phyloP scores from a whole-genome alignment of 1,140 invertebrate genomes.

The Lithobius niger region DNA sequence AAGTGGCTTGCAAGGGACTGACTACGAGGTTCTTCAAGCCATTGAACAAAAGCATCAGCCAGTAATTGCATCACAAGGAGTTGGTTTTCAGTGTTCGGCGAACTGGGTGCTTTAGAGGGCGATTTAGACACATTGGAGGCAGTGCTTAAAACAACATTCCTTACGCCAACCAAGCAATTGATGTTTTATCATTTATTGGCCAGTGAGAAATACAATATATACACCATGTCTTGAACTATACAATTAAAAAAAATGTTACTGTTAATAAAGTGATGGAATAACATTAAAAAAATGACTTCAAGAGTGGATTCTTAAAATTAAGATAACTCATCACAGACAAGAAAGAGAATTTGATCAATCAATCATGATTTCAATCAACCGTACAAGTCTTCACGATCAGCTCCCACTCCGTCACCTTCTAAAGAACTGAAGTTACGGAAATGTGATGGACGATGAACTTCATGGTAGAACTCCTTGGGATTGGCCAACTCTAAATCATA shows the following conservation, averaged over 20 bases:
- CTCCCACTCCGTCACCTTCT: conserved; percentile 65
- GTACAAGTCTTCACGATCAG: conserved; percentile 75
- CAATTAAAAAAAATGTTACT: neutral
- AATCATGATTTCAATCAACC: too few relatives aligned
- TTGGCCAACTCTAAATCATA: conserved; percentile 92
- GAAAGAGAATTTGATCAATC: too few relatives aligned
- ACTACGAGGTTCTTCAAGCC: neutral
- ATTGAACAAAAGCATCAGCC: neutral
- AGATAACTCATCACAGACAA: too few relatives aligned
- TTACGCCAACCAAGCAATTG: too few relatives aligned
- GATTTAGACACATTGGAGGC: too few relatives aligned
- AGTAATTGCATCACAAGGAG: neutral
- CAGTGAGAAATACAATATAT: too few relatives aligned
- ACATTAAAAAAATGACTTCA: too few relatives aligned
- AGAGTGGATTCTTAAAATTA: too few relatives aligned
- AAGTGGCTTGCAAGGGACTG: neutral
- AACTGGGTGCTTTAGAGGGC: too few relatives aligned
- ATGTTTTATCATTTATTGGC: too few relatives aligned
- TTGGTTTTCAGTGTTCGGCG: neutral
- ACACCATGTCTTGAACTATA: neutral
- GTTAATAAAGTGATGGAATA: too few relatives aligned
- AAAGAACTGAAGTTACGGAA: conserved; percentile 94
- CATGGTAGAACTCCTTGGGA: conserved; percentile 99
- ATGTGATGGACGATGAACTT: conserved; percentile 92
- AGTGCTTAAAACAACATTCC: too few relatives aligned